Percentiles rank a stretch among this genome's conserved stretches.
Conservation (phyloP, 2,113 vertebrate species). For the Chrysemys picta region DNA sequence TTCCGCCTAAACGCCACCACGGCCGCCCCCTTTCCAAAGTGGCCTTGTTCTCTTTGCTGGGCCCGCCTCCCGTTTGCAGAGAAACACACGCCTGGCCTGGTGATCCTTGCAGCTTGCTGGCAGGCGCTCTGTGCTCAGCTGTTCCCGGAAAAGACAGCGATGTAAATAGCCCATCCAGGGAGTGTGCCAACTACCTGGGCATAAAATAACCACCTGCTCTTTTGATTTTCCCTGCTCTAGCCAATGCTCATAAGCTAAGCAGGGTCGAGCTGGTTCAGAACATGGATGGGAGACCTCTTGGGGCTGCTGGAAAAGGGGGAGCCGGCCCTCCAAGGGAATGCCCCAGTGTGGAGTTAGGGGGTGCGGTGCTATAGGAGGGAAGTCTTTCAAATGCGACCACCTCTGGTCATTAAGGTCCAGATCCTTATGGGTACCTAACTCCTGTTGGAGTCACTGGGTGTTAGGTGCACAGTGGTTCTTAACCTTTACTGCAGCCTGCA, state of each 20-base stretch:
- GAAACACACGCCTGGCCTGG: background rate
- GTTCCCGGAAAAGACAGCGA: background rate
- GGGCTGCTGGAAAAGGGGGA: background rate
- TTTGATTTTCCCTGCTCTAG: background rate
- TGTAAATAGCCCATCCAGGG: background rate
- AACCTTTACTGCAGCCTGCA: no score
- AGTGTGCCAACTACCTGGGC: background rate
- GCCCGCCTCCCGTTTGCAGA: background rate
- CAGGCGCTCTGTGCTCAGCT: background rate
- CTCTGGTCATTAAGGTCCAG: no score
- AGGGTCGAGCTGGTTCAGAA: background rate
- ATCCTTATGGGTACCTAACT: background rate
- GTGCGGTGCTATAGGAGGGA: no score
- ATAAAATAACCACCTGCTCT: background rate
- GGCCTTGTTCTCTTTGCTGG: background rate
- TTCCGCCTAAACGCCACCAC: no score
- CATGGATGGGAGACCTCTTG: background rate
- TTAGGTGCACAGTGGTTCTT: background rate
- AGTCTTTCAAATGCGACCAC: no score
- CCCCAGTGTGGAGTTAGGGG: background rate
- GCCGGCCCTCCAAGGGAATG: no score
- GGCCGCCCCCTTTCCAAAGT: background rate
- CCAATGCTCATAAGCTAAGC: background rate
- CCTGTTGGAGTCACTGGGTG: background rate
- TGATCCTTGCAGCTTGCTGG: background rate